Conservation (phyloP, 2,797 vertebrate species). For the Onychomys leucogaster region DNA sequence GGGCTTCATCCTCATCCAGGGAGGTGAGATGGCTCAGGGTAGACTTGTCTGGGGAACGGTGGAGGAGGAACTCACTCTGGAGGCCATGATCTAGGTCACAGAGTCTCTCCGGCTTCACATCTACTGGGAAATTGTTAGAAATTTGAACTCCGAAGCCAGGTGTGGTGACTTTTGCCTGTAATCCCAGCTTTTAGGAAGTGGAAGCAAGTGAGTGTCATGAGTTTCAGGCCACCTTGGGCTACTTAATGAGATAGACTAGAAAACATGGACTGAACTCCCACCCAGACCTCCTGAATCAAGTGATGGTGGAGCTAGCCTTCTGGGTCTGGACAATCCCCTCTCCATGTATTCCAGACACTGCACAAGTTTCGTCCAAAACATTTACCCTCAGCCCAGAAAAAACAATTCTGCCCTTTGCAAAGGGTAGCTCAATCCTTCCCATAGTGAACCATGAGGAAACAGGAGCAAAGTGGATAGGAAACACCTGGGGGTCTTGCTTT, state of each 20-base stretch:
- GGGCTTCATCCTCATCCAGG: not conserved
- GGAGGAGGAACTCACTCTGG: not conserved
- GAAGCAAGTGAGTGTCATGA: not conserved
- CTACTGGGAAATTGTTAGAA: slow-evolving; percentile 24
- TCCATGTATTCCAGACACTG: not conserved
- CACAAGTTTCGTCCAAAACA: not conserved
- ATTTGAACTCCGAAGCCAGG: not conserved
- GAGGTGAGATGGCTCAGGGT: not conserved
- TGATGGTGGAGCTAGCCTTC: not conserved
- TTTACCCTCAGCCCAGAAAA: not conserved
- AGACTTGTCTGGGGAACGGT: not conserved
- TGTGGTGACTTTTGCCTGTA: not conserved
- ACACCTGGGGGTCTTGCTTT: not conserved
- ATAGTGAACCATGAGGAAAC: not conserved
- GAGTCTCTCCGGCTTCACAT: not conserved
- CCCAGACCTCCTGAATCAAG: not conserved
- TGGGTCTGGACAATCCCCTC: not conserved
- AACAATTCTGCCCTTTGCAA: not conserved
- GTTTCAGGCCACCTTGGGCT: not conserved
- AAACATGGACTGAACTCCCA: not conserved
- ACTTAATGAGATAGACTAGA: not conserved
- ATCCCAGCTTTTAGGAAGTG: not conserved
- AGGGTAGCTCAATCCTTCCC: not conserved
- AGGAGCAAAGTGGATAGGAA: not conserved
- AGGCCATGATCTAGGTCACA: not conserved